Percentiles rank a stretch among this genome's conserved stretches.
Conservation (phyloP, 2,888 invertebrate species). For the Bellardia pandia region DNA sequence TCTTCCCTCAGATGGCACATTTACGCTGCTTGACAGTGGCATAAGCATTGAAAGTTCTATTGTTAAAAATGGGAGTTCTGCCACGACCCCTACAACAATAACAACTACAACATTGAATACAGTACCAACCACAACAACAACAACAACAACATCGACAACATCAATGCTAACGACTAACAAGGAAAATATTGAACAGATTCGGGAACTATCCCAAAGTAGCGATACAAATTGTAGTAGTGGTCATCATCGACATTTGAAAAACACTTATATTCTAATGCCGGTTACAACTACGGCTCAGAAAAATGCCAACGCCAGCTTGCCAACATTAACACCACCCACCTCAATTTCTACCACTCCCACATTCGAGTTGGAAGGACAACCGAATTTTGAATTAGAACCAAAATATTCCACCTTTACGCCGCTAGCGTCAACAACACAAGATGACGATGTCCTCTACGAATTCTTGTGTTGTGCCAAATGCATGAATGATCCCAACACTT, state of each 20-base stretch:
- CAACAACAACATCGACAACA: slow-evolving; percentile 36
- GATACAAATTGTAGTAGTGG: background rate
- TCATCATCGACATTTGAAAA: slow-evolving; percentile 75
- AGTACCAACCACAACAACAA: background rate
- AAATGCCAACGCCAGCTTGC: slow-evolving; percentile 27
- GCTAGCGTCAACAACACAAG: slow-evolving; percentile 59
- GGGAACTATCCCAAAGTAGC: background rate
- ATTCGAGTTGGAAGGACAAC: slow-evolving; percentile 72
- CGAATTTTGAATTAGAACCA: slow-evolving; percentile 79
- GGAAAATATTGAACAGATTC: slow-evolving; percentile 57
- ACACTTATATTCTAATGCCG: slow-evolving; percentile 82
- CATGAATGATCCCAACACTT: slow-evolving; percentile 79
- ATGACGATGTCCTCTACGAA: slow-evolving; percentile 82
- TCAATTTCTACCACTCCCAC: slow-evolving; percentile 52
- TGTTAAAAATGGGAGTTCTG: slow-evolving; percentile 70
- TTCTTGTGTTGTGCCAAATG: slow-evolving; percentile 84
- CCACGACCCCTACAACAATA: slow-evolving; percentile 66
- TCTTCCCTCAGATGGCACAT: slow-evolving; percentile 84
- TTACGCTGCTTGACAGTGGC: slow-evolving; percentile 83
- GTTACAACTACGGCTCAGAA: slow-evolving; percentile 75
- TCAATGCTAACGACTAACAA: slow-evolving; percentile 31
- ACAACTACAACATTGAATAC: slow-evolving; percentile 31
- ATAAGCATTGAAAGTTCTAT: slow-evolving; percentile 84
- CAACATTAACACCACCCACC: slow-evolving; percentile 69
- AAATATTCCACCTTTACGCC: slow-evolving; percentile 80